These are phyloP conservation scores for Heliothis peltigera DNA, from an alignment of 2,888 invertebrate genomes.

Conservation along the genomic window DNA sequence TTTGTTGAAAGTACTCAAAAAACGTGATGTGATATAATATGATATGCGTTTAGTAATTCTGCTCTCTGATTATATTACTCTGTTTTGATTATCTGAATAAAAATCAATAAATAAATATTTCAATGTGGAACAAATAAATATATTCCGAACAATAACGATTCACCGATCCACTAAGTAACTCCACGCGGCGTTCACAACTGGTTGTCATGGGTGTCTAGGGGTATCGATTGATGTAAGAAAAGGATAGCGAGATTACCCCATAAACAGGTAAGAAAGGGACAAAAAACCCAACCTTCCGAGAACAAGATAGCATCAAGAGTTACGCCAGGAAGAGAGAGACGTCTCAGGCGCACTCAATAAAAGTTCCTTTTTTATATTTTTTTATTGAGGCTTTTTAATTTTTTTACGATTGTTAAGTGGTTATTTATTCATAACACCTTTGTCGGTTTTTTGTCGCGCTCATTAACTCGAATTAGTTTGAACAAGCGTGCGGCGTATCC, in stretches of 20 bases:
- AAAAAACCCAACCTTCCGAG: slow-evolving; percentile 77
- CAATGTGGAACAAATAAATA: neutral
- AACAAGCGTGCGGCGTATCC: slow-evolving; percentile 69
- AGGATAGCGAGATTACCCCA: slow-evolving; percentile 62
- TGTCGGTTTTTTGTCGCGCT: slow-evolving; percentile 83
- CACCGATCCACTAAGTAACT: slow-evolving; percentile 65
- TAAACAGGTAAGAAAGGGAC: slow-evolving; percentile 64
- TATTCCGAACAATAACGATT: slow-evolving; percentile 55
- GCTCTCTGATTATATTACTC: too few species aligned
- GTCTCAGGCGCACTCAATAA: slow-evolving; percentile 84
- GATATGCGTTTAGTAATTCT: too few species aligned
- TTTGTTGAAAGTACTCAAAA: too few species aligned
- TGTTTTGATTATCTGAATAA: too few species aligned
- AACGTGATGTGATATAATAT: too few species aligned
- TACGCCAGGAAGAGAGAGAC: slow-evolving; percentile 80
- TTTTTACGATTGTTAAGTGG: slow-evolving; percentile 76
- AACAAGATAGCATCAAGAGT: slow-evolving; percentile 87
- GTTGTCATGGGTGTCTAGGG: slow-evolving; percentile 80
- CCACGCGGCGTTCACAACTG: slow-evolving; percentile 72
- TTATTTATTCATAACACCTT: slow-evolving; percentile 89
- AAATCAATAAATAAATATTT: too few species aligned
- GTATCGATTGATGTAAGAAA: slow-evolving; percentile 82
- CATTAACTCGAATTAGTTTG: slow-evolving; percentile 81
- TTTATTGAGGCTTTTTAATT: slow-evolving; percentile 32
- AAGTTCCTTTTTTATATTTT: slow-evolving; percentile 67